Conservation (phyloP, 2,888 invertebrate species). For the Alentia gelatinosa region DNA sequence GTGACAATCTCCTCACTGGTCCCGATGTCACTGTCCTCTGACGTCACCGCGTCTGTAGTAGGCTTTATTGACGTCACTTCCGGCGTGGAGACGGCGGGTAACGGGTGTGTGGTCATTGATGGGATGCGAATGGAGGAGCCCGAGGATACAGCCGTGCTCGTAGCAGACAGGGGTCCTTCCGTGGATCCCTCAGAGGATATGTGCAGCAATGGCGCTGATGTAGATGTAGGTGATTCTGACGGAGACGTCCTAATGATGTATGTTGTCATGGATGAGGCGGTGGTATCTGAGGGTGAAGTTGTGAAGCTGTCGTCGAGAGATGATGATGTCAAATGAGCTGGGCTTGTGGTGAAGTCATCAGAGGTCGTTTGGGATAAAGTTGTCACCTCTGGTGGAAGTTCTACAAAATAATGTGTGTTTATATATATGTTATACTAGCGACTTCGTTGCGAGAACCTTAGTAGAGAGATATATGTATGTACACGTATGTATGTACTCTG, state of each 20-base stretch:
- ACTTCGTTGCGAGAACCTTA: too few species aligned
- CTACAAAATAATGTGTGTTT: not conserved
- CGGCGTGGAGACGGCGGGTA: too few species aligned
- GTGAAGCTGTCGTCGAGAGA: not conserved
- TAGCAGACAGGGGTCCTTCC: too few species aligned
- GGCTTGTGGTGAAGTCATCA: not conserved
- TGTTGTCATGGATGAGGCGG: not conserved
- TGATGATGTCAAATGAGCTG: not conserved
- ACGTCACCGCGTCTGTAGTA: not conserved
- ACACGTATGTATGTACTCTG: too few species aligned
- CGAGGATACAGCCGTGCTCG: too few species aligned
- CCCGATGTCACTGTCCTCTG: not conserved
- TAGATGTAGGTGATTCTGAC: not conserved
- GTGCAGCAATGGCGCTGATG: too few species aligned
- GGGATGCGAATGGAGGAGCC: too few species aligned
- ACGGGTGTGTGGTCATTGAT: too few species aligned
- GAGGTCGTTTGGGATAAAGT: not conserved
- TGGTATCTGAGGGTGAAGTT: not conserved
- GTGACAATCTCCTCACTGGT: not conserved
- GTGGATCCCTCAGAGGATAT: too few species aligned
- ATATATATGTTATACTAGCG: too few species aligned
- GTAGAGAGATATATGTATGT: too few species aligned
- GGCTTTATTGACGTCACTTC: not conserved
- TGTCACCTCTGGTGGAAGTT: not conserved
- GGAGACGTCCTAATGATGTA: not conserved